A percentile compares a stretch with the other conserved stretches of the same genome.
Evolutionary conservation across 2,888 invertebrate species (phyloP).

Genomic region (Pheosia gnoma): DNA sequence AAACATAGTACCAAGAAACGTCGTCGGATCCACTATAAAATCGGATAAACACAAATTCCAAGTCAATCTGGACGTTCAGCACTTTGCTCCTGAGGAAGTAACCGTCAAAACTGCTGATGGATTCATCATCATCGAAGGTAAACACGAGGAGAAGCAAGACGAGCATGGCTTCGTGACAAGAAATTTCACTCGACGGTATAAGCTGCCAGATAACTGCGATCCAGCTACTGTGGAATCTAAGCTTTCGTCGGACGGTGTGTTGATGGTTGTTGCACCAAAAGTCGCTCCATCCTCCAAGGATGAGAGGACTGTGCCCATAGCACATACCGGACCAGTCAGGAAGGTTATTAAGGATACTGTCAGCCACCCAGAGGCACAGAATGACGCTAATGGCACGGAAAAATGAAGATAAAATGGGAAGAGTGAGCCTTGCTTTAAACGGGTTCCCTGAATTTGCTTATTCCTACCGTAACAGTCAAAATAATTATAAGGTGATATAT

Average conservation of each 20-base stretch:
- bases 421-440: too few species aligned
- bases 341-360: slow-evolving; percentile 73
- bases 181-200: slow-evolving; percentile 88
- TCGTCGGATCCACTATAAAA: slow-evolving; percentile 73
- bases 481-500: too few species aligned
- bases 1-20: slow-evolving; percentile 62
- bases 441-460: too few species aligned
- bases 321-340: slow-evolving; percentile 82
- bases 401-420: slow-evolving; percentile 20
- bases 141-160: slow-evolving; percentile 90
- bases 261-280: slow-evolving; percentile 86
- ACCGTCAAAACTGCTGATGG: slow-evolving; percentile 88
- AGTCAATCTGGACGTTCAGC: slow-evolving; percentile 88
- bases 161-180: slow-evolving; percentile 88
- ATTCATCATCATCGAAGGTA: slow-evolving; percentile 87
- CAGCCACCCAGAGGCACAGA: slow-evolving; percentile 17
- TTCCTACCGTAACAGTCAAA: too few species aligned
- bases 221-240: slow-evolving; percentile 87
- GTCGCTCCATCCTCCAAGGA: slow-evolving; percentile 46
- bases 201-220: slow-evolving; percentile 88
- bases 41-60: slow-evolving; percentile 82
- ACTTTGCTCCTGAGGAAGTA: slow-evolving; percentile 89
- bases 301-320: slow-evolving; percentile 82
- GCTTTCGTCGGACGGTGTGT: slow-evolving; percentile 89
- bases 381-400: slow-evolving; percentile 38